Percentiles rank a stretch among this genome's conserved stretches.
Conservation (phyloP, 2,797 vertebrate species). For the Sebastes glaucus region DNA sequence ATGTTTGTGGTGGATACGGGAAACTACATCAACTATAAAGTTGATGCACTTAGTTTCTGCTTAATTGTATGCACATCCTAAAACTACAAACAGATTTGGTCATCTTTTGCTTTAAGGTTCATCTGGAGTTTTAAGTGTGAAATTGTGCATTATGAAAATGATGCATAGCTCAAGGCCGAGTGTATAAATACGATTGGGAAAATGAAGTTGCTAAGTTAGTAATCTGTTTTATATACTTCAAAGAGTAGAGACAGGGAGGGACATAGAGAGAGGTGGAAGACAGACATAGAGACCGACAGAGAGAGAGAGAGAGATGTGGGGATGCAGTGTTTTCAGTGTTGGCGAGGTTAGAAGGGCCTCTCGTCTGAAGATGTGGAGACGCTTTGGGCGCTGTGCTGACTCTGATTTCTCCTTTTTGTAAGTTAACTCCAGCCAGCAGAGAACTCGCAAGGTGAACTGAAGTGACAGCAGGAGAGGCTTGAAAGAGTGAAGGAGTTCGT, state of each 20-base stretch:
- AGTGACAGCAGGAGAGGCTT: constrained; percentile 14
- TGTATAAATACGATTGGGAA: constrained; percentile 14
- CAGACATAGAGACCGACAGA: not conserved
- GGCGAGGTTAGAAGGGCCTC: constrained; percentile 2
- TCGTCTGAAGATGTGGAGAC: not conserved
- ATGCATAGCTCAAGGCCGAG: constrained; percentile 29
- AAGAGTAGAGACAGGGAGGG: constrained; percentile 12
- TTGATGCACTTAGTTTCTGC: not conserved
- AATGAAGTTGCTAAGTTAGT: constrained; percentile 35
- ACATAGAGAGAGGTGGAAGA: not conserved
- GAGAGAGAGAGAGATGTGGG: not conserved
- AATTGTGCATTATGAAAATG: constrained; percentile 27
- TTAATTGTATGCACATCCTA: not conserved
- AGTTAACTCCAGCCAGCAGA: constrained; percentile 21
- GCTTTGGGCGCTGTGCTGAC: not conserved
- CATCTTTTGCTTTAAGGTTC: constrained; percentile 21
- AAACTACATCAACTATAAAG: not conserved
- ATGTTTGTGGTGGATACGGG: not conserved
- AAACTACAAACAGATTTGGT: not conserved
- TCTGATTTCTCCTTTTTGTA: constrained; percentile 22
- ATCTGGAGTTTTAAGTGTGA: constrained; percentile 14
- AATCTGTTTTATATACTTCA: constrained; percentile 44
- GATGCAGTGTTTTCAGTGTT: not conserved
- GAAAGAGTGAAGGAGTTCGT: not conserved
- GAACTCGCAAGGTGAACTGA: constrained; percentile 27